Evolutionary conservation across 2,797 vertebrate species (phyloP), one percentile per base, ranked within the genome.

Genomic region (Parambassis ranga): DNA sequence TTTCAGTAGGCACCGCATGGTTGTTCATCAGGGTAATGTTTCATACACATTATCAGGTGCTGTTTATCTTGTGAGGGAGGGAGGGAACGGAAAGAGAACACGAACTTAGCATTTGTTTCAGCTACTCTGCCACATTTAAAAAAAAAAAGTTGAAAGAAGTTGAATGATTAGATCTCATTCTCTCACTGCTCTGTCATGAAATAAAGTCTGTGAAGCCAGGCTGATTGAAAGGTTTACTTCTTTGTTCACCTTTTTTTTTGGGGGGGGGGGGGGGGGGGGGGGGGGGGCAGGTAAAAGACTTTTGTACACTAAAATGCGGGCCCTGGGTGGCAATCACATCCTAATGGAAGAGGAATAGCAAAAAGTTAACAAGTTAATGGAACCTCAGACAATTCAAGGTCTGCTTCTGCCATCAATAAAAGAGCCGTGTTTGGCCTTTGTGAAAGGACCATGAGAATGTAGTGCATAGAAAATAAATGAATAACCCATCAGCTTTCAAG

Each of bases 11-110:
- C 79, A 50, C 71, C 33, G 63, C 81, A 69, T 65, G 80, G 73
- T 58, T 80, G 80, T 87, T 86, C 84, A 82, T 87, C 79, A 78
- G 87, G 78, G 77, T 85, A 87, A 89, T 88, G 83, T 75, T 82
- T 88, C 80, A 77, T 69, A 65, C 68, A 73, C 71, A 75, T 82
- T 83, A 87, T 82, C 86, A 77, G 84, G 55, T 82, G 75, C 80
- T 77, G 72, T 77, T 86, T 88, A 75, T 87, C 79, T 84, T 78
- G 22, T 3, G 4, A 63, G 46, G 44, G 48, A 57, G 20, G 42
- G 11, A 20, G 23, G 15, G 24, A 74, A 14, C 36, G 47, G 42
- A 37, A 28, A 50, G 35, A 56, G 38, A 65, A 57, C 49, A 47
- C 20, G 44, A 47, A 41, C 70, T 71, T 66, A 64, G 55, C 65